phyloP scores from a whole-genome alignment of 2,113 vertebrate genomes.

The Neogobius melanostomus region DNA sequence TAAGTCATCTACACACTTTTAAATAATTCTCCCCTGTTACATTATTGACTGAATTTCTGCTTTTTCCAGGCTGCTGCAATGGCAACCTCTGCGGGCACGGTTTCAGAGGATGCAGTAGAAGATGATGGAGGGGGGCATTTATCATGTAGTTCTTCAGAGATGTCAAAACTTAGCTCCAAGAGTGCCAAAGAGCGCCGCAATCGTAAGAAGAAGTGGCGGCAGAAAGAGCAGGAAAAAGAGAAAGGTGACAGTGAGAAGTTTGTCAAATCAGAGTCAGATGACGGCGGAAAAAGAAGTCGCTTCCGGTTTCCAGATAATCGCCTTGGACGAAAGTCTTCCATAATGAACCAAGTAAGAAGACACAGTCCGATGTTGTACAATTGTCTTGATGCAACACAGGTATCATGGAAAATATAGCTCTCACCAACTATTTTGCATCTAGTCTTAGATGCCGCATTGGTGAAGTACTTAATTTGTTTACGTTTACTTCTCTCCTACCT shows the following conservation, averaged over 20 bases:
- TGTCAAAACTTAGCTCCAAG: conserved; percentile 97
- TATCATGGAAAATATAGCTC: no score
- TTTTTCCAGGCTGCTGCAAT: conserved; percentile 85
- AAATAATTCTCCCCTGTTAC: background rate
- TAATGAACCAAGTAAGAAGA: conserved; percentile 93
- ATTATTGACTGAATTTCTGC: background rate
- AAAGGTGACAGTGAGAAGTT: conserved; percentile 96
- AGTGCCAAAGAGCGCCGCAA: conserved; percentile 97
- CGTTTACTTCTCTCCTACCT: background rate
- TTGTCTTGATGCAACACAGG: no score
- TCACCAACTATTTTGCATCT: background rate
- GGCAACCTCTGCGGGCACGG: conserved; percentile 96
- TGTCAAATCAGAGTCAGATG: conserved; percentile 96
- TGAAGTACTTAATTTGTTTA: background rate
- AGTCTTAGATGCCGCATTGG: background rate
- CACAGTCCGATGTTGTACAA: background rate
- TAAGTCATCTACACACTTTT: conserved; percentile 42
- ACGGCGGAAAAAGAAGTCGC: conserved; percentile 92
- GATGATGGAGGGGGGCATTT: conserved; percentile 89
- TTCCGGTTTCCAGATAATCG: conserved; percentile 92
- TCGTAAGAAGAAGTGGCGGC: conserved; percentile 89
- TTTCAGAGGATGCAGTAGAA: conserved; percentile 92
- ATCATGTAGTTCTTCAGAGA: conserved; percentile 93
- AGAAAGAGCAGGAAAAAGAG: conserved; percentile 95
- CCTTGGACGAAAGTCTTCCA: conserved; percentile 93